Evolutionary conservation across 2,888 invertebrate species (phyloP).

Genomic region (Diachrysia chrysitis): DNA sequence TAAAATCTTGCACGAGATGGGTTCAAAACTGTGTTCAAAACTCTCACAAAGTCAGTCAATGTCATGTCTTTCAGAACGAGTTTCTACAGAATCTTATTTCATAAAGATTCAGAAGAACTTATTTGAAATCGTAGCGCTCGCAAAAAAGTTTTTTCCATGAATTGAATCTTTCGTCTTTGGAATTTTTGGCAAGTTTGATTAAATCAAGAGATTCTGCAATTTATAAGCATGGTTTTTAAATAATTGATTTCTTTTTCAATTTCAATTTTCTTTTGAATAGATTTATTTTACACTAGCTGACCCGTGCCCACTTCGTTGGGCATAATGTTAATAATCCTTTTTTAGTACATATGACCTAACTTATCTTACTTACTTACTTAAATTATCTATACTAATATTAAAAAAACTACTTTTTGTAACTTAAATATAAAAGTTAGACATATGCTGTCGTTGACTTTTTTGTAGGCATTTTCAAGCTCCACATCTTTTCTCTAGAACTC

Average conservation of each 20-base stretch:
- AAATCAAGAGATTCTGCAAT: background rate
- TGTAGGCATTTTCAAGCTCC: too few relatives aligned
- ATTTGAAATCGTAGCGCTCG: conserved; percentile 33
- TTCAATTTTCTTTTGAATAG: background rate
- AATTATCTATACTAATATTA: too few relatives aligned
- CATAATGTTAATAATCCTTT: too few relatives aligned
- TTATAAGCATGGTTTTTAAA: background rate
- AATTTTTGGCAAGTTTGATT: conserved; percentile 11
- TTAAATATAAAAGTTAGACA: too few relatives aligned
- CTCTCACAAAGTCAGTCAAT: conserved; percentile 46
- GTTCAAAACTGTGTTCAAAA: conserved; percentile 24
- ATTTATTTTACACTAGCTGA: too few relatives aligned
- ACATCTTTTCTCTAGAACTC: too few relatives aligned
- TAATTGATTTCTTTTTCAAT: background rate
- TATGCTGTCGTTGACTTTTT: too few relatives aligned
- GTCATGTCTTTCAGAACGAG: conserved; percentile 42
- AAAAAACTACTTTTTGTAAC: too few relatives aligned
- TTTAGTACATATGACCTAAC: too few relatives aligned
- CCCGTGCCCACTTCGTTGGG: too few relatives aligned
- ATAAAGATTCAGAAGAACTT: conserved; percentile 28
- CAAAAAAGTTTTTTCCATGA: conserved; percentile 29
- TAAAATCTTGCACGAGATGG: conserved; percentile 13
- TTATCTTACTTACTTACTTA: too few relatives aligned
- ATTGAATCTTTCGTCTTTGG: conserved; percentile 38
- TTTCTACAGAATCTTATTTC: conserved; percentile 26